Conservation (phyloP, 2,113 vertebrate genomes). For the Mesocricetus auratus region DNA sequence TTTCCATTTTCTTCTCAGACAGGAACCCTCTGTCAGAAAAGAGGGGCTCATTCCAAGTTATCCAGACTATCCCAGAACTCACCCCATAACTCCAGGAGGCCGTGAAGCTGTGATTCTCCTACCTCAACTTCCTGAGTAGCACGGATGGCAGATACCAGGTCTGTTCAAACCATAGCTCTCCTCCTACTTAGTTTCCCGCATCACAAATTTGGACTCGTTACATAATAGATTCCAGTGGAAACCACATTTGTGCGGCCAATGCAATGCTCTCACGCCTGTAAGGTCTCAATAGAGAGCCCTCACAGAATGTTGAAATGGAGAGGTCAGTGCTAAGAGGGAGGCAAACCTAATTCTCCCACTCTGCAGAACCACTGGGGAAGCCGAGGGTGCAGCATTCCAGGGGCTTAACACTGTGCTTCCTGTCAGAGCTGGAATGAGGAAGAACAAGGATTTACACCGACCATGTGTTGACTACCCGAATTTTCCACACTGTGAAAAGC, state of each 20-base stretch:
- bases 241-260: background rate
- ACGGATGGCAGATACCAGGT: no score
- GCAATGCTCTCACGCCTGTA: background rate
- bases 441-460: conserved; percentile 22
- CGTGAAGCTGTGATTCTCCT: background rate
- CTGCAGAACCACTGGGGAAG: background rate
- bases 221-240: background rate
- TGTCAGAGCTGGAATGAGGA: background rate
- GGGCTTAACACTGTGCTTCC: background rate
- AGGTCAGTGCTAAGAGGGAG: background rate
- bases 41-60: background rate
- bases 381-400: background rate
- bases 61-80: background rate
- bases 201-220: background rate
- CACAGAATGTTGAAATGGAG: background rate
- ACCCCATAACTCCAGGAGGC: background rate
- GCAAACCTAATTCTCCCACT: background rate
- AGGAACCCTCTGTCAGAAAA: background rate
- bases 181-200: background rate
- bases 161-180: background rate
- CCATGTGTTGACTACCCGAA: background rate
- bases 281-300: background rate
- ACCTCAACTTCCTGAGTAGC: background rate
- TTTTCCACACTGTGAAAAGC: background rate
- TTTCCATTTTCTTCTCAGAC: background rate